Conservation (phyloP, 2,797 vertebrate species). For the Sebastes nivosus region DNA sequence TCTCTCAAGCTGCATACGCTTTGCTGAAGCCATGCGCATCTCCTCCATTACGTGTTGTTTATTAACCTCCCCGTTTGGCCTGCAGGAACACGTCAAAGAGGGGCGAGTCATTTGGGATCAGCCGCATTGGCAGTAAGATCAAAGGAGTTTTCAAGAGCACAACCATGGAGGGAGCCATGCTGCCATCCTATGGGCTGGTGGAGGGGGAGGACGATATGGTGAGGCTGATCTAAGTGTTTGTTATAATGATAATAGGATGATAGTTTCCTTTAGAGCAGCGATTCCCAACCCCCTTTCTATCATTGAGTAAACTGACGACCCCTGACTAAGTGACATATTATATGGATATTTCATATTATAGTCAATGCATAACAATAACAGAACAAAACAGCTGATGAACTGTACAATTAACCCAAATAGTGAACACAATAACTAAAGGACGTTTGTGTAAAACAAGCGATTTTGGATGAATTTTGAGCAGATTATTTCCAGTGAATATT, state of each 20-base stretch:
- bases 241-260: background rate
- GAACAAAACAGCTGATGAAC: no score
- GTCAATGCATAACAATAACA: no score
- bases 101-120: conserved; percentile 94
- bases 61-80: conserved; percentile 38
- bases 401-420: no score
- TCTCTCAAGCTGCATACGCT: conserved; percentile 54
- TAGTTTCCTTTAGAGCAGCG: background rate
- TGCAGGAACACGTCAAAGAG: conserved; percentile 90
- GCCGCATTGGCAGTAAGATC: conserved; percentile 95
- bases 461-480: no score
- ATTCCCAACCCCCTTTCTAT: no score
- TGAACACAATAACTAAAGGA: no score
- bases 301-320: no score
- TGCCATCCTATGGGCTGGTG: conserved; percentile 88
- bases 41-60: conserved; percentile 1
- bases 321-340: no score
- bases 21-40: conserved; percentile 28
- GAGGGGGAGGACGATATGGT: conserved; percentile 95
- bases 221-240: conserved; percentile 59
- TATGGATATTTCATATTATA: no score
- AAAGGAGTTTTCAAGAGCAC: conserved; percentile 97
- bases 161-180: conserved; percentile 95
- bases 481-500: no score
- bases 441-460: no score